A percentile compares a stretch with the other conserved stretches of the same genome.
These are phyloP conservation scores for Nannobrachium achirus DNA, from an alignment of 2,113 vertebrate species.

Conservation along the genomic window DNA sequence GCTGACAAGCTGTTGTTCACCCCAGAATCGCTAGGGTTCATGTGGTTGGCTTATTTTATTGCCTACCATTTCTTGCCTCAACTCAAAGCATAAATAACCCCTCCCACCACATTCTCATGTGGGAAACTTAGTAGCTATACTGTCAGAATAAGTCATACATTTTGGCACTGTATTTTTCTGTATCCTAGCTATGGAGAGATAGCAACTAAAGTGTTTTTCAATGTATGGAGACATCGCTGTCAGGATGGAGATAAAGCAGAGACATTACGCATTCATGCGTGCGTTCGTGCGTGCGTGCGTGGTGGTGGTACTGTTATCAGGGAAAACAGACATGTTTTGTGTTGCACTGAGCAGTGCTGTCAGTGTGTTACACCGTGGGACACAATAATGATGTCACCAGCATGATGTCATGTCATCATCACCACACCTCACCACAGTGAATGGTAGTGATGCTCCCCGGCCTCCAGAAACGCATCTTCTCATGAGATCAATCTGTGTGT, in stretches of 20 bases:
- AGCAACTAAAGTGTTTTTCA: constrained; percentile 3
- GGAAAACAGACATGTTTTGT: neutral
- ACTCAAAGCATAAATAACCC: neutral
- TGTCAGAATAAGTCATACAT: constrained; percentile 8
- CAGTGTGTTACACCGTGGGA: neutral
- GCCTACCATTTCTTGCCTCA: no score
- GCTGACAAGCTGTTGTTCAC: no score
- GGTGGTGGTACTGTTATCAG: neutral
- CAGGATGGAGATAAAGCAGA: constrained; percentile 28
- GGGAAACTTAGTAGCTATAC: neutral
- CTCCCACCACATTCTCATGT: neutral
- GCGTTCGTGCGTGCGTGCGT: neutral
- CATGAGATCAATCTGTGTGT: constrained; percentile 2
- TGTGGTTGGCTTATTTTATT: no score
- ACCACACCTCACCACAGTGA: constrained; percentile 2
- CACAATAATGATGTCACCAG: neutral
- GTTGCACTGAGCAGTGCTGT: neutral
- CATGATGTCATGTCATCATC: constrained; percentile 23
- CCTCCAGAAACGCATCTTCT: constrained; percentile 24
- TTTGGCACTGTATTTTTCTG: constrained; percentile 6
- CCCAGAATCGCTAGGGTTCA: no score
- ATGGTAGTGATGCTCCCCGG: constrained; percentile 5
- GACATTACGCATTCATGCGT: neutral
- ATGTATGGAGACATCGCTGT: constrained; percentile 23
- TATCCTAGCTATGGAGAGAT: constrained; percentile 12